Evolutionary conservation across 2,113 vertebrate genomes (phyloP).

Genomic region (Dermatemys mawii): DNA sequence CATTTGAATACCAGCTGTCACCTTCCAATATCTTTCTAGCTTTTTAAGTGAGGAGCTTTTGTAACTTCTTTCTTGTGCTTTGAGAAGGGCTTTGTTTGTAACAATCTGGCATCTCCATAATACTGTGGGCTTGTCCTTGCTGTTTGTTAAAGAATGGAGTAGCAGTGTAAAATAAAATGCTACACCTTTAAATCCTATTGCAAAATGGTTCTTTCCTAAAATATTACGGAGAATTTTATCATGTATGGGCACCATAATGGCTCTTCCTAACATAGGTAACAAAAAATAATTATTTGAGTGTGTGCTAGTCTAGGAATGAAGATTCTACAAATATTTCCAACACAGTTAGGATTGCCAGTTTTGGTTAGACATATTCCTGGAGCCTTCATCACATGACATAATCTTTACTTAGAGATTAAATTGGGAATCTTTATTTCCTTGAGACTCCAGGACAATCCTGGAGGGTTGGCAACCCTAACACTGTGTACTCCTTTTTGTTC

Average conservation of each 20-base stretch:
- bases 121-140: not conserved
- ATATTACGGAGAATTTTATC: not conserved
- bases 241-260: not conserved
- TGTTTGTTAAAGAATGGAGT: not conserved
- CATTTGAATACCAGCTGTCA: constrained; percentile 68
- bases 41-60: constrained; percentile 44
- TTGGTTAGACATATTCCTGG: not conserved
- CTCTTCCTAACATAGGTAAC: not conserved
- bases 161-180: not conserved
- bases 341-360: not conserved
- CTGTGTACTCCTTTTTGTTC: not conserved
- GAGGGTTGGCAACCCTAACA: too few relatives aligned
- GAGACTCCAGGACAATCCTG: too few relatives aligned
- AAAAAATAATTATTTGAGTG: not conserved
- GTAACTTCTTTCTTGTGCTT: constrained; percentile 49
- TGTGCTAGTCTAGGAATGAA: not conserved
- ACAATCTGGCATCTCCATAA: constrained; percentile 15
- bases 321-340: fast-evolving
- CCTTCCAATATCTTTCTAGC: constrained; percentile 60
- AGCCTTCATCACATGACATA: too few relatives aligned
- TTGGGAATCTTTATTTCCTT: too few relatives aligned
- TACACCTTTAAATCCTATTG: not conserved
- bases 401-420: too few relatives aligned
- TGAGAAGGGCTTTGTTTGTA: constrained; percentile 57
- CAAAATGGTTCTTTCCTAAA: not conserved